Percentiles rank a stretch among this genome's conserved stretches.
These are phyloP conservation scores for Orthosia gracilis DNA, from an alignment of 2,888 invertebrate genomes.

Conservation along the genomic window DNA sequence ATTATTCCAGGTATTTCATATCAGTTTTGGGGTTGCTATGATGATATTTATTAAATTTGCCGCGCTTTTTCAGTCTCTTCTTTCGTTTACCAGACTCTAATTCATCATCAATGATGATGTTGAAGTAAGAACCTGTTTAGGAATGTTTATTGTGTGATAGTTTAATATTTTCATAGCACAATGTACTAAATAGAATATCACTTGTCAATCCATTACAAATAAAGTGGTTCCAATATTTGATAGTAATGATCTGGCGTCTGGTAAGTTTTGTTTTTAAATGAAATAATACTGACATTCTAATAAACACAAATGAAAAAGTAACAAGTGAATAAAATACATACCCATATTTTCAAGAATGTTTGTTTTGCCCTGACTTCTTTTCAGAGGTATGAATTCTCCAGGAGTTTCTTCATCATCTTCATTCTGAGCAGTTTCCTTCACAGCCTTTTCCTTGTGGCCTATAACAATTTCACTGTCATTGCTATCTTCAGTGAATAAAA, in stretches of 20 bases:
- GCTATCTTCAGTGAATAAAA: slow-evolving; percentile 85
- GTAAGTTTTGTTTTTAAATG: not conserved
- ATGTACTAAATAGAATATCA: not conserved
- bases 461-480: slow-evolving; percentile 72
- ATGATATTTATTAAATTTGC: no score
- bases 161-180: not conserved
- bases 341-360: slow-evolving; percentile 74
- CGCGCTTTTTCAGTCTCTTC: no score
- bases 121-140: no score
- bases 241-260: not conserved
- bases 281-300: not conserved
- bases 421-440: slow-evolving; percentile 38
- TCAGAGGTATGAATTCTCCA: slow-evolving; percentile 79
- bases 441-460: not conserved
- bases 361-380: slow-evolving; percentile 78
- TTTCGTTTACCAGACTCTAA: no score
- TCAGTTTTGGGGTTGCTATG: no score
- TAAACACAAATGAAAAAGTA: not conserved
- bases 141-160: no score
- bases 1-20: no score
- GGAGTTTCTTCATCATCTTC: slow-evolving; percentile 37
- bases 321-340: slow-evolving; percentile 60
- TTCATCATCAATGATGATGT: no score
- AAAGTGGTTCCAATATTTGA: not conserved
- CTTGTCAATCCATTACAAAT: not conserved